Conservation (phyloP, 2,113 vertebrate species). For the Etheostoma spectabile region DNA sequence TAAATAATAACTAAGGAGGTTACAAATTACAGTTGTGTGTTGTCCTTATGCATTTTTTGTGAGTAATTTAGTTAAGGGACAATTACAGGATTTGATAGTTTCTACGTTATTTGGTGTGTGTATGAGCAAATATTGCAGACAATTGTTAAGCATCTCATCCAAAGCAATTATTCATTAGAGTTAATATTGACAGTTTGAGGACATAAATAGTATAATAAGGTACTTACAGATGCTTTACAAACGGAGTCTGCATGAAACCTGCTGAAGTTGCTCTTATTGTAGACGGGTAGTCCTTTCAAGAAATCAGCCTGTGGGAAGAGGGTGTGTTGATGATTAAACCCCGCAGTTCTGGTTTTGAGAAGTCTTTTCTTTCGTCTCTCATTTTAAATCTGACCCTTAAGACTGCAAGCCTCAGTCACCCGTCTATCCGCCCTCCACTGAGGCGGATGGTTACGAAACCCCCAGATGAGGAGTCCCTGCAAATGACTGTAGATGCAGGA, state of each 20-base stretch:
- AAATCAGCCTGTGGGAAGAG: conserved; percentile 91
- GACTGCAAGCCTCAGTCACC: neutral
- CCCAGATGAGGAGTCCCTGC: neutral
- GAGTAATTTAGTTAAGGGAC: neutral
- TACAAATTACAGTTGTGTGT: neutral
- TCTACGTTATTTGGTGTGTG: neutral
- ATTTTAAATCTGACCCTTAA: neutral
- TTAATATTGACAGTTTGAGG: neutral
- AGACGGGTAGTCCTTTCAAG: conserved; percentile 97
- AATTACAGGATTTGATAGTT: neutral
- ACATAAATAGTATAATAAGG: neutral
- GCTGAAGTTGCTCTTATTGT: conserved; percentile 99
- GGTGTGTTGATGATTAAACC: neutral
- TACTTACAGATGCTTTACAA: conserved; percentile 97
- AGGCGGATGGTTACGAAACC: neutral
- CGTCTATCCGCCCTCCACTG: neutral
- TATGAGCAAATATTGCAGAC: neutral
- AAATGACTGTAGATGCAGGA: neutral
- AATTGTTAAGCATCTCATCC: neutral
- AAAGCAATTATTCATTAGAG: neutral
- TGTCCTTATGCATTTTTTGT: neutral
- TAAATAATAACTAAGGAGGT: conserved; percentile 28
- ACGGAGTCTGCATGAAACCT: conserved; percentile 98
- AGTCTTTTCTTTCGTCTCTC: neutral
- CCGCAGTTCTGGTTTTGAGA: neutral